Percentiles rank a stretch among this genome's conserved stretches.
Evolutionary conservation across 2,797 vertebrate genomes (phyloP).

Genomic region (Borostomias antarcticus): DNA sequence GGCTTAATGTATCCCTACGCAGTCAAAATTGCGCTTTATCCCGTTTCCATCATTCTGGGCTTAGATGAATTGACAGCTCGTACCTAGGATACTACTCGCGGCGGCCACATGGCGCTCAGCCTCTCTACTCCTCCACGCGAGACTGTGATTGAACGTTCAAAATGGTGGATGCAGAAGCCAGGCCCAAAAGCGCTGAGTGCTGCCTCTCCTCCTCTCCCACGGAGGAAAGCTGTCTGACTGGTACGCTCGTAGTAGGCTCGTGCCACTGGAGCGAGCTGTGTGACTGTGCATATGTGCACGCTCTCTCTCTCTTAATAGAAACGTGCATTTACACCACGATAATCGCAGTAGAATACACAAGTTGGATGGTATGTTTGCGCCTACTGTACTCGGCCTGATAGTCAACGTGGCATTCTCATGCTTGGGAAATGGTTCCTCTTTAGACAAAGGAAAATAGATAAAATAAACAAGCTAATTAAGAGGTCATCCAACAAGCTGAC

Average conservation of each 20-base stretch:
- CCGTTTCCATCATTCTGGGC: not conserved
- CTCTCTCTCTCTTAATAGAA: not conserved
- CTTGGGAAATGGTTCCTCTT: not conserved
- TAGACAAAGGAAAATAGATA: not conserved
- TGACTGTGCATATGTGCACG: too few relatives aligned
- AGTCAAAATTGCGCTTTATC: not conserved
- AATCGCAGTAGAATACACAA: not conserved
- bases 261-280: too few relatives aligned
- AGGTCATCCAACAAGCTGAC: not conserved
- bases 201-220: not conserved
- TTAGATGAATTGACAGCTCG: not conserved
- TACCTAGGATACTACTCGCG: too few relatives aligned
- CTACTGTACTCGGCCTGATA: not conserved
- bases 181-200: slow-evolving; percentile 11
- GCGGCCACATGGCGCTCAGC: not conserved
- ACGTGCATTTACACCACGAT: not conserved
- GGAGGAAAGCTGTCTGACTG: too few relatives aligned
- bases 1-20: too few relatives aligned
- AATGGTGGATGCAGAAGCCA: slow-evolving; percentile 11
- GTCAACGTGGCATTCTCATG: not conserved
- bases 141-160: slow-evolving; percentile 13
- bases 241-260: too few relatives aligned
- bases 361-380: not conserved
- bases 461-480: not conserved
- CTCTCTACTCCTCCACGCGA: not conserved